phyloP scores from a whole-genome alignment of 2,797 vertebrate species.

The Anolis apletophallus region DNA sequence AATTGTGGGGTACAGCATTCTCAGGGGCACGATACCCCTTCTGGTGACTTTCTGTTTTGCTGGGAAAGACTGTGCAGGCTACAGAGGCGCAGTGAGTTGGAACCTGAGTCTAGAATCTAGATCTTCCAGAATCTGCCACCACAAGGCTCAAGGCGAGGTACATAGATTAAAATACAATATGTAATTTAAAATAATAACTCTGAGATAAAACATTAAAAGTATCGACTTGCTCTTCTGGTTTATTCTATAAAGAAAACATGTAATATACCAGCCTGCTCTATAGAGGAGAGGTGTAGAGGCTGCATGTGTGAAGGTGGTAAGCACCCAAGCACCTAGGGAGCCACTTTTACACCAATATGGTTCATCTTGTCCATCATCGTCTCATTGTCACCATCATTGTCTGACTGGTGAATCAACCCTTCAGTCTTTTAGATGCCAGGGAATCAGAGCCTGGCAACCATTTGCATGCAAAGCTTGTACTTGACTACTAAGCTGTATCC shows the following conservation, averaged over 20 bases:
- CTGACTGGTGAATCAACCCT: background rate
- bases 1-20: too few species aligned
- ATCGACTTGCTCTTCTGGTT: background rate
- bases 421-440: background rate
- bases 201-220: background rate
- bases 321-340: background rate
- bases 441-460: background rate
- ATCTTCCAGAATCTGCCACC: too few species aligned
- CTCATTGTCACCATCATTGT: too few species aligned
- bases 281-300: too few species aligned
- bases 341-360: background rate
- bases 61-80: too few species aligned
- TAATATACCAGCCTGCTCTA: background rate
- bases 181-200: background rate
- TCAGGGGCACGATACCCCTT: too few species aligned
- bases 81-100: too few species aligned
- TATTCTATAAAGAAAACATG: background rate
- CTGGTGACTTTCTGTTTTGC: too few species aligned
- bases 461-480: background rate
- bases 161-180: too few species aligned
- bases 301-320: background rate
- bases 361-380: background rate
- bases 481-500: too few species aligned
- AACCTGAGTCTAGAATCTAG: too few species aligned
- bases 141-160: too few species aligned